Evolutionary conservation across 1,140 invertebrate species (phyloP), one percentile per base, ranked within the genome.

Genomic region (Ganaspis sp.): DNA sequence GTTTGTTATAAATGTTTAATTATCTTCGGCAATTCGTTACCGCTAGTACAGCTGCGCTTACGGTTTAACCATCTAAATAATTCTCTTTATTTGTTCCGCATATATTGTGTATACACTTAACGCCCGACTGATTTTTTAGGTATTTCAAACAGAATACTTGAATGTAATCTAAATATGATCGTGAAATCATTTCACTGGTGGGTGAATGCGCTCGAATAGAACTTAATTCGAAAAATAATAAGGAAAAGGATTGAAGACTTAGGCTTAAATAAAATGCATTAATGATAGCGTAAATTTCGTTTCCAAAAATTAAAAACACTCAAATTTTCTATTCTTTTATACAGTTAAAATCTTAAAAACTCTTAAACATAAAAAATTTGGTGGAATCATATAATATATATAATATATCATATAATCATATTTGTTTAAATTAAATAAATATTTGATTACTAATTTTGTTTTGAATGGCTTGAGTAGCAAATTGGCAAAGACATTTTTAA

Each of bases 191-290:
- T 80, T 80, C 49, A 79, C 78, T 74, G 76, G 82, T 83, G 82
- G 82, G 82, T 78, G 82, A 79, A 75, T 83, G 82, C 79, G 81
- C 82, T 81, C 79, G 76, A 83, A 83, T 83, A 38, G 76, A 75
- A 74, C 75, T 79, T 79, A 83, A 83, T 83, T 83, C 80, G 79
- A 11, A 15, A 26, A 64, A n/a, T 15, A 49, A 17, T 15, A 17
- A 49, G n/a, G 12, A 58, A 64, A 64, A 64, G 54, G 23, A 64
- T 29, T 29, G 54, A 11, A 23, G 21, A 64, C 21, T 64, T n/a
- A 49, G 6, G 29, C 29, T n/a, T n/a, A n/a, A n/a, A n/a, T n/a
- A n/a, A n/a, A n/a, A 34, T 34, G 29, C 29, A 34, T 34, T 34
- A 34, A 34, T 3, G 2, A 3, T 6, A 34, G 29, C 29, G 29